phyloP scores from a whole-genome alignment of 2,797 vertebrate species.

The Scolopax rusticola region DNA sequence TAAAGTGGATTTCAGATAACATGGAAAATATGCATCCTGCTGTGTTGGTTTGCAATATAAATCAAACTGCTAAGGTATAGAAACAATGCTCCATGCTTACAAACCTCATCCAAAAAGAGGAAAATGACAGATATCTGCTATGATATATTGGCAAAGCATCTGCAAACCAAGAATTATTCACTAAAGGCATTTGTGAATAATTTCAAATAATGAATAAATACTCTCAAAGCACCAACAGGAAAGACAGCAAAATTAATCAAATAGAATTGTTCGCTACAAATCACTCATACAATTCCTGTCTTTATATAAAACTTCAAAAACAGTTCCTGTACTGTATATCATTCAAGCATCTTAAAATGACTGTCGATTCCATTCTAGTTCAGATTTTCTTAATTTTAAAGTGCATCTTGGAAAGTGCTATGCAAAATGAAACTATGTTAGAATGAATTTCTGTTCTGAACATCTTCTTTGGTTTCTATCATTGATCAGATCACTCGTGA shows the following conservation, averaged over 20 bases:
- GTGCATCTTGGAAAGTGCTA: neutral
- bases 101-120: neutral
- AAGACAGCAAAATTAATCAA: constrained; percentile 27
- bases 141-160: constrained; percentile 4
- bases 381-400: neutral
- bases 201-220: constrained; percentile 41
- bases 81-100: neutral
- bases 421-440: neutral
- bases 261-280: constrained; percentile 32
- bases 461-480: neutral
- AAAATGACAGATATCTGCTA: neutral
- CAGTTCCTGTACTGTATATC: neutral
- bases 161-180: constrained; percentile 32
- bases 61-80: constrained; percentile 12
- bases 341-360: neutral
- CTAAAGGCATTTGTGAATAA: constrained; percentile 14
- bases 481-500: neutral
- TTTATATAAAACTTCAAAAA: constrained; percentile 12
- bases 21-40: constrained; percentile 1
- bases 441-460: neutral
- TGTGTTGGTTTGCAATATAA: neutral
- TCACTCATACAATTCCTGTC: neutral
- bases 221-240: neutral
- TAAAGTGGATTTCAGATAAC: constrained; percentile 7
- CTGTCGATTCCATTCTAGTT: neutral